These are phyloP conservation scores for Euleptes europaea DNA, from an alignment of 2,113 vertebrate species.

Conservation along the genomic window DNA sequence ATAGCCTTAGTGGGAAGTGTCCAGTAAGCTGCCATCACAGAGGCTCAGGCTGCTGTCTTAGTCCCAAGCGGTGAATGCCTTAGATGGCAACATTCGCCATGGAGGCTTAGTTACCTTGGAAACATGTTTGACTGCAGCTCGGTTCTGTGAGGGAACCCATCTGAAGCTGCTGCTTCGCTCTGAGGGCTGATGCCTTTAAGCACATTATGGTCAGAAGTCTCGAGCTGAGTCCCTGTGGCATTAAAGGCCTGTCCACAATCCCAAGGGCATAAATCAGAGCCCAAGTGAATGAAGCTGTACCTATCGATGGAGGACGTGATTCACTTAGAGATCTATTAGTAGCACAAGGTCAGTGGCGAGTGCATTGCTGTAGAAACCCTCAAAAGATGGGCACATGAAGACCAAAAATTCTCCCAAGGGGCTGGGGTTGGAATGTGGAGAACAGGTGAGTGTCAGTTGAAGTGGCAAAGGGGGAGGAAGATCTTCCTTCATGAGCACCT, in stretches of 20 bases:
- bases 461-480: no score
- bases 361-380: background rate
- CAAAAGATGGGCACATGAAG: background rate
- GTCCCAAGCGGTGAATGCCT: conserved; percentile 38
- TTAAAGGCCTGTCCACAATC: conserved; percentile 31
- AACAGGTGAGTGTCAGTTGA: no score
- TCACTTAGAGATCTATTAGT: background rate
- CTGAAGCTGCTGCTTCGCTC: conserved; percentile 57
- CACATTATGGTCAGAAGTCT: background rate
- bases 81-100: conserved; percentile 37
- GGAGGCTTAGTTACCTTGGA: conserved; percentile 67
- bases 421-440: no score
- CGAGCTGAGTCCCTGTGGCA: conserved; percentile 13
- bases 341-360: no score
- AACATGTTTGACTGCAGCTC: conserved; percentile 62
- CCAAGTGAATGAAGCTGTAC: conserved; percentile 14
- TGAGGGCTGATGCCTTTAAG: conserved; percentile 15
- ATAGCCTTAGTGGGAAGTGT: background rate
- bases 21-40: background rate
- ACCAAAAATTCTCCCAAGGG: background rate
- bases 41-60: conserved; percentile 41
- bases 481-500: no score
- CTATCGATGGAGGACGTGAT: background rate
- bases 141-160: conserved; percentile 38
- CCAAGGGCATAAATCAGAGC: background rate